Evolutionary conservation across 2,888 invertebrate species (phyloP).

Genomic region (Sminthurides aquaticus): DNA sequence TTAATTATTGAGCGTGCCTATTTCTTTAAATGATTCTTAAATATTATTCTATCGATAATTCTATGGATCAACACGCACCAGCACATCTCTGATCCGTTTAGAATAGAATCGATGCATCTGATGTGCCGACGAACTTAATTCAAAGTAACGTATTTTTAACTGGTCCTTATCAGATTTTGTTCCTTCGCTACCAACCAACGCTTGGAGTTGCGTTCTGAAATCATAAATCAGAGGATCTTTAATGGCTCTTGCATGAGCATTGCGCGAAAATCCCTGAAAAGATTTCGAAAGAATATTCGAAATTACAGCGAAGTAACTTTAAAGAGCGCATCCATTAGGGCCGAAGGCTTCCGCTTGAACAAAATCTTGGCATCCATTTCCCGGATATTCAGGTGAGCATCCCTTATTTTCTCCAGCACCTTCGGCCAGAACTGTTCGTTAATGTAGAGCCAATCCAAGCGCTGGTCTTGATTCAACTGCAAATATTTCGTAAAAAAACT

Average conservation of each 20-base stretch:
- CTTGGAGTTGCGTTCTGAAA: too few relatives aligned
- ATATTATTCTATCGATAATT: too few relatives aligned
- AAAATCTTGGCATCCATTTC: conserved; percentile 20
- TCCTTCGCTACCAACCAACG: too few relatives aligned
- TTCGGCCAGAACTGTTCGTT: conserved; percentile 13
- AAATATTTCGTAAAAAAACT: too few relatives aligned
- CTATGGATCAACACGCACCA: conserved; percentile 14
- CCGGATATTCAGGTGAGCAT: conserved; percentile 7
- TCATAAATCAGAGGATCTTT: too few relatives aligned
- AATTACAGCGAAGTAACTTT: conserved; percentile 17
- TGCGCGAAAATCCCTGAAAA: too few relatives aligned
- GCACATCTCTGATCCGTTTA: conserved; percentile 20
- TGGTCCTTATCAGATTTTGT: conserved; percentile 3
- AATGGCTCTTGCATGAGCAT: too few relatives aligned
- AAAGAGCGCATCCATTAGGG: conserved; percentile 21
- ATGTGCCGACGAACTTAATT: conserved; percentile 15
- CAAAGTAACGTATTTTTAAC: conserved; percentile 17
- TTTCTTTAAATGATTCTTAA: too few relatives aligned
- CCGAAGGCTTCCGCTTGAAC: conserved; percentile 23
- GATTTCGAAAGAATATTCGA: background rate
- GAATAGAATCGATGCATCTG: conserved; percentile 25
- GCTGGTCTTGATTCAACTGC: conserved; percentile 2
- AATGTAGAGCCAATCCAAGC: conserved; percentile 9
- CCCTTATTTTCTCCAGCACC: background rate
- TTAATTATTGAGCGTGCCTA: too few relatives aligned